phyloP scores from a whole-genome alignment of 1,140 invertebrate genomes.

The Calephelis virginiensis region DNA sequence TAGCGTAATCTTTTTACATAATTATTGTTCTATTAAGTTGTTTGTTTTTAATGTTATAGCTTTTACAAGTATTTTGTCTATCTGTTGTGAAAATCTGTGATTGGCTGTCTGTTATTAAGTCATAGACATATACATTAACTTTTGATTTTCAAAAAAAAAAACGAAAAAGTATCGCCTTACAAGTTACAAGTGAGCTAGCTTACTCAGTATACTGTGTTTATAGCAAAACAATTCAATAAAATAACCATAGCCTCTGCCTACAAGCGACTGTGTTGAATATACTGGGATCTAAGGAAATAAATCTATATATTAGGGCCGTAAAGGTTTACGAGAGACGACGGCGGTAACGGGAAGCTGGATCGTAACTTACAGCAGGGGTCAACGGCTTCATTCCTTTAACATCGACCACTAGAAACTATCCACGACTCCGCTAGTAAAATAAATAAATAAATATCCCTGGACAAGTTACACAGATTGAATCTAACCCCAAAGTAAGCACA shows the following conservation, averaged over 20 bases:
- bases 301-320: constrained; percentile 11
- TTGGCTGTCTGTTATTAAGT: no score
- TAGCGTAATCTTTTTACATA: no score
- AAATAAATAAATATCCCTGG: no score
- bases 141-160: no score
- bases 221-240: background rate
- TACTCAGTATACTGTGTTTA: background rate
- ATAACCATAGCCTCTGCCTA: background rate
- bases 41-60: background rate
- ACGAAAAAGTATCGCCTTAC: no score
- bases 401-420: background rate
- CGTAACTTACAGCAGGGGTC: background rate
- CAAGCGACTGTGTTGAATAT: background rate
- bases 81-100: no score
- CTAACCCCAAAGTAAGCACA: no score
- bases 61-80: background rate
- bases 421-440: background rate
- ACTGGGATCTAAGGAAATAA: constrained; percentile 7
- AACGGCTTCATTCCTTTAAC: background rate
- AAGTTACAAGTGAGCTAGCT: no score
- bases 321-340: constrained; percentile 11
- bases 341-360: background rate
- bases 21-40: no score
- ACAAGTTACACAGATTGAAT: no score
- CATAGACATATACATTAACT: no score